These are phyloP conservation scores for Myrmecobius fasciatus DNA, from an alignment of 2,113 vertebrate genomes.

Conservation along the genomic window DNA sequence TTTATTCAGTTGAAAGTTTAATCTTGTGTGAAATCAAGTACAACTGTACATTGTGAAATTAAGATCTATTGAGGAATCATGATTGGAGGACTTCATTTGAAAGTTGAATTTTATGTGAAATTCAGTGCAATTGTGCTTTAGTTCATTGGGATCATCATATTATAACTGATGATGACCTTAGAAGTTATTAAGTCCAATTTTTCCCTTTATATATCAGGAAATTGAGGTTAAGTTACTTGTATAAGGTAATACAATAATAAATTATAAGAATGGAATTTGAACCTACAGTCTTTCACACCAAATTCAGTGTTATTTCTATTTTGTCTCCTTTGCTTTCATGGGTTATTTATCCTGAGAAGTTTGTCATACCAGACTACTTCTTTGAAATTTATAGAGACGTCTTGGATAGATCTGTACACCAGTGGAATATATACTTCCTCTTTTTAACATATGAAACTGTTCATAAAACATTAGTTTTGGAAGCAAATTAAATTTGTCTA, in stretches of 20 bases:
- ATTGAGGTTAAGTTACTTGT: background rate
- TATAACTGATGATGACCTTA: background rate
- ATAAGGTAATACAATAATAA: background rate
- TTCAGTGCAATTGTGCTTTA: background rate
- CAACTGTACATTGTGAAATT: background rate
- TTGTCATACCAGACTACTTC: conserved; percentile 20
- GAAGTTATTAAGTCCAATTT: background rate
- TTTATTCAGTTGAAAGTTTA: conserved; percentile 53
- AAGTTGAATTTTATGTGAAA: conserved; percentile 56
- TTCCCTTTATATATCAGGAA: background rate
- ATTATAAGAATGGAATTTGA: background rate
- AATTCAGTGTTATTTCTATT: conserved; percentile 51
- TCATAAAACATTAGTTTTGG: conserved; percentile 62
- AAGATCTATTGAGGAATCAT: background rate
- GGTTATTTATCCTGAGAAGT: conserved; percentile 70
- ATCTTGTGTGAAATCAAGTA: conserved; percentile 34
- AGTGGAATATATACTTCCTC: conserved; percentile 67
- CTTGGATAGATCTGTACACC: conserved; percentile 61
- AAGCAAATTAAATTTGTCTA: conserved; percentile 64
- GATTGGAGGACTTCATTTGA: conserved; percentile 36
- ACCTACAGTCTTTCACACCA: background rate
- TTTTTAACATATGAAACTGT: conserved; percentile 58
- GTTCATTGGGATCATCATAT: background rate
- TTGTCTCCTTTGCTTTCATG: conserved; percentile 49
- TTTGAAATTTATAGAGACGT: conserved; percentile 58